Conservation (phyloP, 2,888 invertebrate genomes). For the Cheilosia vernalis region DNA sequence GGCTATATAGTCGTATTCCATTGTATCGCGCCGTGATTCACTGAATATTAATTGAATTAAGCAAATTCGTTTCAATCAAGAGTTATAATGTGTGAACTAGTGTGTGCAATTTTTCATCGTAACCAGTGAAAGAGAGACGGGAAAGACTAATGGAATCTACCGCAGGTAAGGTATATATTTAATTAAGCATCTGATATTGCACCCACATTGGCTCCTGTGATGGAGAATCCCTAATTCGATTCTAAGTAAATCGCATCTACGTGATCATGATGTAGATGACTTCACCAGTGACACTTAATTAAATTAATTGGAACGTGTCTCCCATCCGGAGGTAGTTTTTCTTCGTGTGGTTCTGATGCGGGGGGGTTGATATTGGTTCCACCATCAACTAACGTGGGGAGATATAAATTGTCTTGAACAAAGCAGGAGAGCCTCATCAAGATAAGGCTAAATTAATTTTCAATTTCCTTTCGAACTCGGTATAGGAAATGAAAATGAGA, state of each 20-base stretch:
- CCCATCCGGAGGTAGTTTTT: not conserved
- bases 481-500: constrained; percentile 27
- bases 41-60: constrained; percentile 42
- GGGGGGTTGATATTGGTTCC: not conserved
- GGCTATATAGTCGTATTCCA: not conserved
- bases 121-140: constrained; percentile 1
- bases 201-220: not conserved
- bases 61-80: constrained; percentile 22
- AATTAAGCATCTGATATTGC: constrained; percentile 10
- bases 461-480: constrained; percentile 62
- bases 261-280: constrained; percentile 40
- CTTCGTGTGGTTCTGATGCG: not conserved
- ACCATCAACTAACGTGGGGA: not conserved
- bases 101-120: constrained; percentile 12
- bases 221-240: constrained; percentile 45
- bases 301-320: constrained; percentile 46
- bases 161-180: constrained; percentile 50
- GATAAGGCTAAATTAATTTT: constrained; percentile 52
- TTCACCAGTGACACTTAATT: constrained; percentile 56
- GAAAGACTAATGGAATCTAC: constrained; percentile 37
- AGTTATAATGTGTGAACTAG: constrained; percentile 30
- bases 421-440: constrained; percentile 4
- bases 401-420: constrained; percentile 9
- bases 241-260: constrained; percentile 6
- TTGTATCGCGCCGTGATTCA: constrained; percentile 11